A percentile compares a stretch with the other conserved stretches of the same genome.
These are phyloP conservation scores for Aeoliscus strigatus DNA, from an alignment of 2,797 vertebrate species.

Conservation along the genomic window DNA sequence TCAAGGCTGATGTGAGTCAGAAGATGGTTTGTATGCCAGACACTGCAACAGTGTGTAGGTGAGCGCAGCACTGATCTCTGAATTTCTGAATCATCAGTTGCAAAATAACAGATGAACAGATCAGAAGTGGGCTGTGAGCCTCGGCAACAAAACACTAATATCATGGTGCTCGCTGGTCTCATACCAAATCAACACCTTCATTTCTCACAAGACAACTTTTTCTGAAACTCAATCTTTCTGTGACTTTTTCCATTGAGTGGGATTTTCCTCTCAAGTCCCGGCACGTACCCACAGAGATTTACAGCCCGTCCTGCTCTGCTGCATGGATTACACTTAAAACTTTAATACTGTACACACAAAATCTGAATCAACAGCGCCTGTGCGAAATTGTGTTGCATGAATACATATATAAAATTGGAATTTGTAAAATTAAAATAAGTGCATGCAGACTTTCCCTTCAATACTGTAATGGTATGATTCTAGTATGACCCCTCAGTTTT, in stretches of 20 bases:
- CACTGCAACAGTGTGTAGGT: constrained; percentile 36
- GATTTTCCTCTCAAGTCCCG: constrained; percentile 38
- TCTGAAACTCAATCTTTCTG: neutral
- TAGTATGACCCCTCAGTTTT: no score
- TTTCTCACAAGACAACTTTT: neutral
- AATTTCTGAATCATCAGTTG: constrained; percentile 44
- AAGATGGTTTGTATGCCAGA: constrained; percentile 23
- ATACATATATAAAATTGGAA: no score
- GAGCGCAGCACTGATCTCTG: constrained; percentile 23
- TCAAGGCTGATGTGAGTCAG: constrained; percentile 45
- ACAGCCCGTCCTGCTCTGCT: constrained; percentile 15
- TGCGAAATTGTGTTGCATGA: no score
- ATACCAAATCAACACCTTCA: neutral
- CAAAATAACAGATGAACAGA: constrained; percentile 16
- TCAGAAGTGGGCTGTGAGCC: constrained; percentile 7
- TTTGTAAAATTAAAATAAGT: no score
- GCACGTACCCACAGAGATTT: constrained; percentile 29
- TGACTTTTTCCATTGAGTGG: constrained; percentile 9
- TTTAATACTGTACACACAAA: no score
- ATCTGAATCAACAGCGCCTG: no score
- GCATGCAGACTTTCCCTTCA: no score
- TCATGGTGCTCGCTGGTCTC: neutral
- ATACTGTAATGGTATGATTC: no score
- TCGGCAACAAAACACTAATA: neutral
- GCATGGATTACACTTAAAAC: constrained; percentile 11